Conservation (phyloP, 2,888 invertebrate species). For the Macroteleia sp. region DNA sequence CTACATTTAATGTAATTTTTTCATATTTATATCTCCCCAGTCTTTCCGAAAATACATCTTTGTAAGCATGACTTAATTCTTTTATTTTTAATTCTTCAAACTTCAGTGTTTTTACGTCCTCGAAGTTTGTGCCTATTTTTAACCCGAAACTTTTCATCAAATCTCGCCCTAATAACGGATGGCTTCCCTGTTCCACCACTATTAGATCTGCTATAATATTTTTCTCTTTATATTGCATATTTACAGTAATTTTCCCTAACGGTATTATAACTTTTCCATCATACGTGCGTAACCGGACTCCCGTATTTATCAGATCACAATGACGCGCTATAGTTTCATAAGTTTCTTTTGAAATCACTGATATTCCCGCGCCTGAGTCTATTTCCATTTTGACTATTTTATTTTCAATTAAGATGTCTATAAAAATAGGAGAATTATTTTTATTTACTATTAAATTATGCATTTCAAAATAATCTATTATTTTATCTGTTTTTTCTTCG, state of each 20-base stretch:
- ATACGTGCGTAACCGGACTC: conserved; percentile 28
- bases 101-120: not conserved
- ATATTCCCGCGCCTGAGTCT: conserved; percentile 69
- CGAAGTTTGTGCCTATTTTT: not conserved
- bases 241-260: conserved; percentile 39
- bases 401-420: conserved; percentile 56
- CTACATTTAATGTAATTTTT: conserved; percentile 44
- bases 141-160: conserved; percentile 34
- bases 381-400: conserved; percentile 37
- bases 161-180: conserved; percentile 50
- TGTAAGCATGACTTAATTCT: not conserved
- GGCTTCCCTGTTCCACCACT: conserved; percentile 30
- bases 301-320: not conserved
- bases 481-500: not conserved
- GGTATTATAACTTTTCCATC: conserved; percentile 36
- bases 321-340: conserved; percentile 4
- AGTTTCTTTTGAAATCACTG: conserved; percentile 28
- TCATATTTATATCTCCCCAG: conserved; percentile 40
- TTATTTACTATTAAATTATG: no score
- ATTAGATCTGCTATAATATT: conserved; percentile 5
- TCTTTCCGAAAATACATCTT: conserved; percentile 27
- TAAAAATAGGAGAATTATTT: conserved; percentile 23
- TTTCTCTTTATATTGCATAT: conserved; percentile 19
- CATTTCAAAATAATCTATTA: not conserved
- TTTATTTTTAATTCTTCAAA: not conserved